Evolutionary conservation across 2,888 invertebrate genomes (phyloP).

Genomic region (Notodonta dromedarius): DNA sequence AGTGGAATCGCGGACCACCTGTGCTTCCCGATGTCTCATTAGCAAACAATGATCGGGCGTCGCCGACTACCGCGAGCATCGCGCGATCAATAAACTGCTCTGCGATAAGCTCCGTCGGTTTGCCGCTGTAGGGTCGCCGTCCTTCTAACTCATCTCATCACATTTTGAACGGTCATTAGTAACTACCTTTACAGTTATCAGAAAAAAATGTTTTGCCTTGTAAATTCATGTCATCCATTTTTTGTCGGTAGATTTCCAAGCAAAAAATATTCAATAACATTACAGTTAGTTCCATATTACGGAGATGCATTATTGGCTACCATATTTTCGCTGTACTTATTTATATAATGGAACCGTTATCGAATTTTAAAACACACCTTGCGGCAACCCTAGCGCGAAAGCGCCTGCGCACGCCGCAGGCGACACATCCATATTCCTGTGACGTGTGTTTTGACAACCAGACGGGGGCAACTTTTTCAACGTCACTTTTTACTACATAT

Average conservation of each 20-base stretch:
- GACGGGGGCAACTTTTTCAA: slow-evolving; percentile 58
- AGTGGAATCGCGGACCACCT: slow-evolving; percentile 58
- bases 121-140: slow-evolving; percentile 36
- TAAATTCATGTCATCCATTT: neutral
- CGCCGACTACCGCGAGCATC: slow-evolving; percentile 47
- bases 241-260: neutral
- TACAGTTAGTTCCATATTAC: slow-evolving; percentile 2
- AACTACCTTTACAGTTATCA: slow-evolving; percentile 9
- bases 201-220: neutral
- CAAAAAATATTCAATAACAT: neutral
- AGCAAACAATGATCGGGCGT: slow-evolving; percentile 76
- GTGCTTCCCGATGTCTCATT: slow-evolving; percentile 66
- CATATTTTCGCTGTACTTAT: neutral
- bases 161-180: neutral
- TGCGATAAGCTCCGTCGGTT: slow-evolving; percentile 43
- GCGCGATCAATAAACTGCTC: slow-evolving; percentile 64
- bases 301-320: neutral
- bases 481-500: slow-evolving; percentile 57
- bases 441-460: slow-evolving; percentile 78
- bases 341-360: neutral
- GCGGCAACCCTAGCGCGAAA: slow-evolving; percentile 45
- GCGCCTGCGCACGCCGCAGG: slow-evolving; percentile 55
- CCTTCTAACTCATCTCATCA: slow-evolving; percentile 1
- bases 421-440: slow-evolving; percentile 79
- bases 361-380: slow-evolving; percentile 6